phyloP scores from a whole-genome alignment of 2,113 vertebrate genomes.

The Amphilophus citrinellus region DNA sequence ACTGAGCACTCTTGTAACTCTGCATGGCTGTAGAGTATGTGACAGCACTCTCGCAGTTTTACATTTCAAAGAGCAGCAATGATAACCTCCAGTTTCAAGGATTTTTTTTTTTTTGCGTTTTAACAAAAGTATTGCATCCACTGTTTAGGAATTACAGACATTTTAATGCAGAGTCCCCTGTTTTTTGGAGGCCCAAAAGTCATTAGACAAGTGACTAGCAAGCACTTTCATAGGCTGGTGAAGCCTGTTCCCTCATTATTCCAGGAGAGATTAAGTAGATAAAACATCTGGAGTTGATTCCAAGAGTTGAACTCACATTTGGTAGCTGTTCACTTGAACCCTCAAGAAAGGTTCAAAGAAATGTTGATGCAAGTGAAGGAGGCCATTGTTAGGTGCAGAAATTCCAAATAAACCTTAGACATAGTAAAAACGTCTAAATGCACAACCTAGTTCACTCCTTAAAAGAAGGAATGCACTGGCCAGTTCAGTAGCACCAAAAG shows the following conservation, averaged over 20 bases:
- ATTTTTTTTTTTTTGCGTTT: background rate
- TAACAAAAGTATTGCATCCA: background rate
- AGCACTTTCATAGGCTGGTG: background rate
- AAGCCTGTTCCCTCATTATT: too few relatives aligned
- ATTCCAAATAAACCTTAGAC: background rate
- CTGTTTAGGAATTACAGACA: background rate
- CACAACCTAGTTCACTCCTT: too few relatives aligned
- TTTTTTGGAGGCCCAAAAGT: background rate
- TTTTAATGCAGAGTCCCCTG: background rate
- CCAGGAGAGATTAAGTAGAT: background rate
- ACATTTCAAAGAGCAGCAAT: conserved; percentile 1
- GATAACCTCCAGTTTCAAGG: conserved; percentile 3
- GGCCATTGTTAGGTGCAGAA: background rate
- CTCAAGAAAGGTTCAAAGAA: background rate
- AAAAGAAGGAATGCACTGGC: too few relatives aligned
- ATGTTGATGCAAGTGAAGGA: background rate
- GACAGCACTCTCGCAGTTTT: background rate
- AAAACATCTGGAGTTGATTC: background rate
- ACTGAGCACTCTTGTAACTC: conserved; percentile 5
- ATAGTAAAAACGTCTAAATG: background rate
- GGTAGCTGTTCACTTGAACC: background rate
- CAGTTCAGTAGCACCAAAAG: too few relatives aligned
- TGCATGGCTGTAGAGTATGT: background rate
- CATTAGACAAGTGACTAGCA: background rate
- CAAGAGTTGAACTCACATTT: background rate